A percentile compares a stretch with the other conserved stretches of the same genome.
These are phyloP conservation scores for Aphelenchoides fujianensis DNA, from an alignment of 1,140 invertebrate genomes.

Conservation along the genomic window DNA sequence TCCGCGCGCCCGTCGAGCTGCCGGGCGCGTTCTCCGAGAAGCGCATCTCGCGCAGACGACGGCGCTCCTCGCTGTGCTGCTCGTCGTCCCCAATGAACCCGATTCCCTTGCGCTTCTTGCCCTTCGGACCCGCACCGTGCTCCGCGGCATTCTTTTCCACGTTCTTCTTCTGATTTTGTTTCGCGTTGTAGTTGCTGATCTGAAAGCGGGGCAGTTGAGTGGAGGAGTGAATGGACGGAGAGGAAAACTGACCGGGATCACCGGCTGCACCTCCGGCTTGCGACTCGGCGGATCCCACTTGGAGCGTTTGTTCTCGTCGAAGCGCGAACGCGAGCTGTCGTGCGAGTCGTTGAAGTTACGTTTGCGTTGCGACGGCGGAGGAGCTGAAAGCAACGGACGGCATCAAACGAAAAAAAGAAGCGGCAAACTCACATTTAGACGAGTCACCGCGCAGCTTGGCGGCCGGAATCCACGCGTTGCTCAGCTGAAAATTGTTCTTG, in stretches of 20 bases:
- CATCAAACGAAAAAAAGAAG: too few relatives aligned
- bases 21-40: not conserved
- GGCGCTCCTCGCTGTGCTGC: not conserved
- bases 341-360: too few relatives aligned
- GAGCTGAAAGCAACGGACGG: too few relatives aligned
- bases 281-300: too few relatives aligned
- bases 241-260: not conserved
- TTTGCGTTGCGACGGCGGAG: too few relatives aligned
- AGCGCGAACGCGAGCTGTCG: too few relatives aligned
- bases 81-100: constrained; percentile 4
- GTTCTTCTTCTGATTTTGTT: constrained; percentile 10
- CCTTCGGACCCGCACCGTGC: too few relatives aligned
- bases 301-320: too few relatives aligned
- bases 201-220: too few relatives aligned
- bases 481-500: constrained; percentile 14
- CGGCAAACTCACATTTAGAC: not conserved
- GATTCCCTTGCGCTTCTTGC: constrained; percentile 6
- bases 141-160: not conserved
- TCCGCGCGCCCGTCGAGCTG: not conserved
- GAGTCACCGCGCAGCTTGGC: not conserved
- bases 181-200: not conserved
- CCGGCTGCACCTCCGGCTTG: not conserved
- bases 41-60: constrained; percentile 2
- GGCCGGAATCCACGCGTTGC: not conserved
- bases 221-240: too few relatives aligned